Evolutionary conservation across 2,797 vertebrate genomes (phyloP).

Genomic region (Linurgus olivaceus): DNA sequence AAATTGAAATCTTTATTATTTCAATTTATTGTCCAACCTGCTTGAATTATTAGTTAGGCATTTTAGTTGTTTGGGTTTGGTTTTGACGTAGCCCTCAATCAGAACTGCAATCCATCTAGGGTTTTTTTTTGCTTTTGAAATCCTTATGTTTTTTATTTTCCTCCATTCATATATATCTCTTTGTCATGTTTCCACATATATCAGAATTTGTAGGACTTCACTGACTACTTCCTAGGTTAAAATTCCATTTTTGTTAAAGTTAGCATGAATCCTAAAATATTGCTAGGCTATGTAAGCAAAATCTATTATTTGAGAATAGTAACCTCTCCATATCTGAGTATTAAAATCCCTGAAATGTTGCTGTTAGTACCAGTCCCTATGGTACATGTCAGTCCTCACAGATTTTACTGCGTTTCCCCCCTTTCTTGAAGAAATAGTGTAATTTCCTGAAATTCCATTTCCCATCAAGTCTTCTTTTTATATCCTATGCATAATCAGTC

Average conservation of each 20-base stretch:
- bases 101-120: background rate
- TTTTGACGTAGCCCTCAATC: background rate
- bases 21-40: background rate
- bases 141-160: background rate
- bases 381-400: background rate
- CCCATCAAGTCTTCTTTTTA: background rate
- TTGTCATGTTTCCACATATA: background rate
- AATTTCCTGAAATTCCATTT: constrained; percentile 19
- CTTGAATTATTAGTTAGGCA: background rate
- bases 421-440: background rate
- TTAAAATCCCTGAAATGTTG: background rate
- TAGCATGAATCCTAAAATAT: background rate
- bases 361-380: background rate
- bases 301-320: background rate
- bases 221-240: background rate
- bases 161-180: background rate
- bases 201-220: background rate
- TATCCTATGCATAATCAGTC: background rate
- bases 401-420: background rate
- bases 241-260: background rate
- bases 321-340: background rate
- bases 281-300: background rate
- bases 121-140: background rate
- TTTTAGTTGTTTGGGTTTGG: background rate
- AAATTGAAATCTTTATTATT: background rate